Evolutionary conservation across 2,113 vertebrate species (phyloP).

Genomic region (Chaenocephalus aceratus): DNA sequence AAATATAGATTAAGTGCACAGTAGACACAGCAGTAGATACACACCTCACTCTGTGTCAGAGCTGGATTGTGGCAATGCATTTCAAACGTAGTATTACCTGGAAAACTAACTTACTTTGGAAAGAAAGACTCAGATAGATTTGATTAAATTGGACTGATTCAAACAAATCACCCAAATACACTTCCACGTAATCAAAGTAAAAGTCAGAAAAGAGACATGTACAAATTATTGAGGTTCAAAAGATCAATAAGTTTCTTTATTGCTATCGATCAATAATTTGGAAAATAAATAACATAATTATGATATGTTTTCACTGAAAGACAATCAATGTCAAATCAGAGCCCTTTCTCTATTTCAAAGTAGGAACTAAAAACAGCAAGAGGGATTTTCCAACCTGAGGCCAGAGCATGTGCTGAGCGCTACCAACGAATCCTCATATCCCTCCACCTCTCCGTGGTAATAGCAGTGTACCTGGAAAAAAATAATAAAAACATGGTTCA

Average conservation of each 20-base stretch:
- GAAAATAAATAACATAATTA: background rate
- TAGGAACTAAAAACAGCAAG: background rate
- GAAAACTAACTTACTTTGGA: background rate
- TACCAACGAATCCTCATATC: slow-evolving; percentile 79
- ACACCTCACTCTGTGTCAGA: background rate
- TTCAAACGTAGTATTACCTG: background rate
- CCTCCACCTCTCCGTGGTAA: slow-evolving; percentile 82
- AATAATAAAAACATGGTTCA: background rate
- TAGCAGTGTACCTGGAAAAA: slow-evolving; percentile 75
- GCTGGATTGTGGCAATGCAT: background rate
- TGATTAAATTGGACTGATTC: background rate
- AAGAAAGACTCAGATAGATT: background rate
- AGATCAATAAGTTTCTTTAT: background rate
- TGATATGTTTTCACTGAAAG: background rate
- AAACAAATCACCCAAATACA: background rate
- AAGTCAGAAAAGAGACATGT: background rate
- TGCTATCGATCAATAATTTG: background rate
- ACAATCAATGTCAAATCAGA: background rate
- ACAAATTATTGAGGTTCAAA: background rate
- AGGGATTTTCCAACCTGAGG: slow-evolving; percentile 75
- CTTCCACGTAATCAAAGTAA: background rate
- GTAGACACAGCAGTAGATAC: background rate
- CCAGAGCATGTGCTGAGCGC: slow-evolving; percentile 82
- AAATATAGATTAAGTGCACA: background rate
- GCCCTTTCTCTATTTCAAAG: background rate